Evolutionary conservation across 2,888 invertebrate genomes (phyloP), one percentile per base, ranked within the genome.

Genomic region (Drosophila kuntzei): DNA sequence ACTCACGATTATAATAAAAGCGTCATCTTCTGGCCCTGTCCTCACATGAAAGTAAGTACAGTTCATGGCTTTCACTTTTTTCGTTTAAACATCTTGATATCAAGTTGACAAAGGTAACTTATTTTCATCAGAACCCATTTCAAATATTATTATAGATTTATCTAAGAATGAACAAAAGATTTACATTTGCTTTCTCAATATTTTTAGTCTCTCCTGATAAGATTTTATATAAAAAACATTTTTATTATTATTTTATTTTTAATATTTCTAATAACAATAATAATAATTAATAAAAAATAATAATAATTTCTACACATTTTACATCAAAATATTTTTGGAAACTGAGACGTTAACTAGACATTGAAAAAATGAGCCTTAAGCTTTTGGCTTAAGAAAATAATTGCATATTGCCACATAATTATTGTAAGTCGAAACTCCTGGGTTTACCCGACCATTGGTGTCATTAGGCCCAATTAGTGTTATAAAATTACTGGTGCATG

Each of bases 11-110:
- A 90, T 70, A 91, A 92, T 73, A 92, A 92, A 78, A 91, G 89
- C 60, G 84, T 92, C 46, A 81, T 92, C 36, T 85, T 92, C 47
- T 92, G 92, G 92, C 92, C 92, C 55, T 92, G 92, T 80, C 91
- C 91, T 34, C 88, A 82, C 68, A 92, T 92, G 90, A 92, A 91
- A 87, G 92, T 92, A 78, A 91, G 92, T 90, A 78, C 22, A 27
- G 32, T 9, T 6, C 29, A 43, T 37, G 14, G 2, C 25, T 18
- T 46, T 46, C 4, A 34, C 46, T 6, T 46, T 34, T 36, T 22
- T 9, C 32, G 7, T 16, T 36, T 6, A 14, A 8, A 37, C 9
- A 51, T 37, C 37, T 25, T 22, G 22, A 37, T 54, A 54, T 9
- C 3, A 32, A 34, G 11, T 22, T 53, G 18, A 59, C 25, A 50